phyloP scores from a whole-genome alignment of 2,113 vertebrate genomes.

The Catharus minimus region DNA sequence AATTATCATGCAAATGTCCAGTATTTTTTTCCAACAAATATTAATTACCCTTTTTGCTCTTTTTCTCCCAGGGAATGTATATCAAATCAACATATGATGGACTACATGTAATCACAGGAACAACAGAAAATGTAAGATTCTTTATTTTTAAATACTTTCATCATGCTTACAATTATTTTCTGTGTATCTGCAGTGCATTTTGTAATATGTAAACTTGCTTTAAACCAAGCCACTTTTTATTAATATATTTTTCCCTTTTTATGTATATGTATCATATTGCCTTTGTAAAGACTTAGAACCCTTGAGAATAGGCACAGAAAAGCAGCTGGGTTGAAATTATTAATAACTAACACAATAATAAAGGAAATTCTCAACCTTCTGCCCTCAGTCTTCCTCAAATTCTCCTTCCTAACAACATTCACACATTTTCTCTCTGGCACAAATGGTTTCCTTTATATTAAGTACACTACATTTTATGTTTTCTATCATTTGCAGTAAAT shows the following conservation, averaged over 20 bases:
- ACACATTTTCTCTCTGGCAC: background rate
- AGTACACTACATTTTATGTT: background rate
- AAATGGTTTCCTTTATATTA: background rate
- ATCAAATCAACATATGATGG: slow-evolving; percentile 85
- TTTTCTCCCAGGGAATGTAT: slow-evolving; percentile 77
- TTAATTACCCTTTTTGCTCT: background rate
- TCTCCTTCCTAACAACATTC: background rate
- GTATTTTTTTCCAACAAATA: background rate
- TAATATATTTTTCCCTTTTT: background rate
- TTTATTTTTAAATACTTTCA: background rate
- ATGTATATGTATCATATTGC: background rate
- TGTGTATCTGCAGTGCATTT: background rate
- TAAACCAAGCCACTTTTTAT: background rate
- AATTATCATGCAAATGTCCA: background rate
- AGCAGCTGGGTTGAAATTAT: background rate
- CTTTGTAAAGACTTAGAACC: background rate
- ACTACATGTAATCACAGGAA: slow-evolving; percentile 81
- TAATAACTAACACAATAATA: background rate
- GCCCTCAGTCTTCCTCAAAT: background rate
- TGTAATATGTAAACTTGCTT: background rate
- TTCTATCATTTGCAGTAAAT: background rate
- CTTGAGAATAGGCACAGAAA: background rate
- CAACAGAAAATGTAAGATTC: slow-evolving; percentile 81
- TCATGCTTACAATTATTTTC: background rate
- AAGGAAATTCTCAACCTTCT: background rate